phyloP scores from a whole-genome alignment of 2,888 invertebrate genomes.

The Caenorhabditis zanzibari region DNA sequence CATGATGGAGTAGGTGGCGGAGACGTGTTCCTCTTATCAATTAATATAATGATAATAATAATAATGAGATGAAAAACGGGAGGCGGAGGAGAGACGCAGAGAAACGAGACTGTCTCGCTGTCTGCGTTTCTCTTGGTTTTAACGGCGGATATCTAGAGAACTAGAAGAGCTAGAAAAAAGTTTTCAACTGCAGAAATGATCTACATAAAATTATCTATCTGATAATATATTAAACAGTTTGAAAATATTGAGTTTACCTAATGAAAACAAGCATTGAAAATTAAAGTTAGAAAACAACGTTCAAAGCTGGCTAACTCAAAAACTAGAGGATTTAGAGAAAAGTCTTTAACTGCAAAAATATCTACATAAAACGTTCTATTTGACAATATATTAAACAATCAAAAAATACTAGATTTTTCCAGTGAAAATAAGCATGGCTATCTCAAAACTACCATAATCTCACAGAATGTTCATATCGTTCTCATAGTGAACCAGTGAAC shows the following conservation, averaged over 20 bases:
- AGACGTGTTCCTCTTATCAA: slow-evolving; percentile 12
- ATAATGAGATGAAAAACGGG: neutral
- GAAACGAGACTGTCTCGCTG: slow-evolving; percentile 5
- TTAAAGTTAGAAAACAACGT: neutral
- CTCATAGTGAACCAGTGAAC: too few species aligned
- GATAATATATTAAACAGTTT: neutral
- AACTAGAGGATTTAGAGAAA: neutral
- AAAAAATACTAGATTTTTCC: too few species aligned
- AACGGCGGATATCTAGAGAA: neutral
- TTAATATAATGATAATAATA: neutral
- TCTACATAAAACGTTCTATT: neutral
- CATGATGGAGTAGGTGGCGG: slow-evolving; percentile 10
- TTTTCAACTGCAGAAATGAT: neutral
- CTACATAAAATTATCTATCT: neutral
- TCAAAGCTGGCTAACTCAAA: neutral
- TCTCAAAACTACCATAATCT: too few species aligned
- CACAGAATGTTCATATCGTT: too few species aligned
- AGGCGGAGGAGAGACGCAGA: slow-evolving; percentile 38
- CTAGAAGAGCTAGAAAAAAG: neutral
- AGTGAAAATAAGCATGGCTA: too few species aligned
- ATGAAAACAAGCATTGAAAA: too few species aligned
- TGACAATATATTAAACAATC: too few species aligned
- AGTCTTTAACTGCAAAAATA: neutral
- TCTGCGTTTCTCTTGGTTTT: slow-evolving; percentile 9
- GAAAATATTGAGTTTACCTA: too few species aligned